These are phyloP conservation scores for Microcebus lehilahytsara DNA, from an alignment of 2,113 vertebrate genomes.

Conservation along the genomic window DNA sequence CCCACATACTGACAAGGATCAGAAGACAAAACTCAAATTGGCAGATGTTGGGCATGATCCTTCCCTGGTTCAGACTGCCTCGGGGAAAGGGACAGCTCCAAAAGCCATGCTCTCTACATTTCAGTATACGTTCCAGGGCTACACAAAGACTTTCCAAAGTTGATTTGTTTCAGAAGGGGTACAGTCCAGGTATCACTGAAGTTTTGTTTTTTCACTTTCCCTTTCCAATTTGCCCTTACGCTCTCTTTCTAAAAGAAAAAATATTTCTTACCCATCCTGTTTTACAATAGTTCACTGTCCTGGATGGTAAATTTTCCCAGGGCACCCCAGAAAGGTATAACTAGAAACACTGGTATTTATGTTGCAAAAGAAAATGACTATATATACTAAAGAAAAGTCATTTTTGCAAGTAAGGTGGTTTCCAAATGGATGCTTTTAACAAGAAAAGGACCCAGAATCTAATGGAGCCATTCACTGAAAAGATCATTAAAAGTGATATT, in stretches of 20 bases:
- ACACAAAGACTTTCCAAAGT: neutral
- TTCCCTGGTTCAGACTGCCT: neutral
- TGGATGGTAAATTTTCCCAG: neutral
- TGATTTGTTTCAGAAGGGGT: neutral
- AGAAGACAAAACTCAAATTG: neutral
- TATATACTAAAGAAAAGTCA: neutral
- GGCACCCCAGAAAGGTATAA: neutral
- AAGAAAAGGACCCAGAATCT: neutral
- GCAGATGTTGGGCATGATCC: neutral
- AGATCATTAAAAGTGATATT: neutral
- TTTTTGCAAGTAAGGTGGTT: neutral
- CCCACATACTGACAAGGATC: neutral
- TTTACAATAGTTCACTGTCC: neutral
- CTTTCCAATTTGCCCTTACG: neutral
- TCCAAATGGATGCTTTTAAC: conserved; percentile 5
- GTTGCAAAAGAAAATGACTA: neutral
- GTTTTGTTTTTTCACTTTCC: neutral
- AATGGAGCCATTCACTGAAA: neutral
- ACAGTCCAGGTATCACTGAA: neutral
- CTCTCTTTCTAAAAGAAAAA: neutral
- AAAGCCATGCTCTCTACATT: neutral
- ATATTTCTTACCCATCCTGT: neutral
- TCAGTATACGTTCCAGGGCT: fast-evolving
- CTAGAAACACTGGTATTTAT: neutral
- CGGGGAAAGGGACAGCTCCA: neutral